These are phyloP conservation scores for Drosophila teissieri DNA, from an alignment of 1,140 invertebrate species.

Conservation along the genomic window DNA sequence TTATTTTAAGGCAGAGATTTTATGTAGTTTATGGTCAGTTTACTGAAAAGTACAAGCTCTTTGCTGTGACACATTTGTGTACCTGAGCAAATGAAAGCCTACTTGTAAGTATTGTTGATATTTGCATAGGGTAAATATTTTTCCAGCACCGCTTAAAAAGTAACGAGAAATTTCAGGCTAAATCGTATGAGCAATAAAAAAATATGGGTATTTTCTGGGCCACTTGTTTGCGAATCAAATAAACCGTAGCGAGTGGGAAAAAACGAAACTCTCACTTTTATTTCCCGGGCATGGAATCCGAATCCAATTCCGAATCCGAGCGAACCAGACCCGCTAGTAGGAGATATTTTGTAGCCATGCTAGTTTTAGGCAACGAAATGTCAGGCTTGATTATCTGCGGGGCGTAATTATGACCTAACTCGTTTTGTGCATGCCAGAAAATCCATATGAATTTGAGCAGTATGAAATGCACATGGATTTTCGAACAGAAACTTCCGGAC, in stretches of 20 bases:
- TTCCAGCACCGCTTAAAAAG: conserved; percentile 10
- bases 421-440: conserved; percentile 52
- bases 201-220: conserved; percentile 4
- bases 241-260: conserved; percentile 35
- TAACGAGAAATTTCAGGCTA: neutral
- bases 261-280: conserved; percentile 65
- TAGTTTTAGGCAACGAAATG: conserved; percentile 70
- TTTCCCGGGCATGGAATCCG: conserved; percentile 19
- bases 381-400: conserved; percentile 67
- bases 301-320: neutral
- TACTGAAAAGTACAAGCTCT: neutral
- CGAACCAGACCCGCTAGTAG: neutral
- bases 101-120: conserved; percentile 17
- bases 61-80: neutral
- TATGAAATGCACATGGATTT: conserved; percentile 46
- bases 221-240: conserved; percentile 66
- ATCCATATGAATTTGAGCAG: conserved; percentile 50
- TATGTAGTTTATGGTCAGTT: too few relatives aligned
- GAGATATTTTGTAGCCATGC: conserved; percentile 34
- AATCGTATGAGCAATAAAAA: neutral
- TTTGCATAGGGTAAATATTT: conserved; percentile 14
- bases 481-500: conserved; percentile 37
- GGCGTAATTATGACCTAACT: conserved; percentile 73
- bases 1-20: too few relatives aligned
- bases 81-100: conserved; percentile 4